These are phyloP conservation scores for Pyrocoelia pectoralis DNA, from an alignment of 2,888 invertebrate species.

Conservation along the genomic window DNA sequence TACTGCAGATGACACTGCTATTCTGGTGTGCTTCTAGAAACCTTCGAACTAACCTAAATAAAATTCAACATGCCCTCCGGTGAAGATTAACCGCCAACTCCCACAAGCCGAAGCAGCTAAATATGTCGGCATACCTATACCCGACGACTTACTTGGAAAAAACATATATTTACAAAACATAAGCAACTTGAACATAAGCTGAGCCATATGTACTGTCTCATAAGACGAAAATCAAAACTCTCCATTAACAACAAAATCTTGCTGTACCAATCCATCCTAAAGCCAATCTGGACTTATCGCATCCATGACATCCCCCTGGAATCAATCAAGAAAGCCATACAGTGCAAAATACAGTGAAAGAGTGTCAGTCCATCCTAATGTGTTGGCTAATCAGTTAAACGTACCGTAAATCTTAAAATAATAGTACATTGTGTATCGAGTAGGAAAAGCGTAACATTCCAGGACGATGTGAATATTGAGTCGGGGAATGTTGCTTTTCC, in stretches of 20 bases:
- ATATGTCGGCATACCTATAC: slow-evolving; percentile 9
- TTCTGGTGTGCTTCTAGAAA: slow-evolving; percentile 3
- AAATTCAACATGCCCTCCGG: slow-evolving; percentile 13
- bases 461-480: too few relatives aligned
- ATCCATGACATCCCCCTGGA: background rate
- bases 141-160: background rate
- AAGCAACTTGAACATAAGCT: background rate
- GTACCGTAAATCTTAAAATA: too few relatives aligned
- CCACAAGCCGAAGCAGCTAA: slow-evolving; percentile 11
- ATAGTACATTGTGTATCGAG: too few relatives aligned
- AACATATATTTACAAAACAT: background rate
- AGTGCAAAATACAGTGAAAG: background rate
- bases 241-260: too few relatives aligned
- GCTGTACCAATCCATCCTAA: too few relatives aligned
- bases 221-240: too few relatives aligned
- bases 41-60: slow-evolving; percentile 12
- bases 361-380: background rate
- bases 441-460: too few relatives aligned
- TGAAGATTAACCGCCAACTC: slow-evolving; percentile 17
- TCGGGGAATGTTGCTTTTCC: too few relatives aligned
- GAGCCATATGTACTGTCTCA: too few relatives aligned
- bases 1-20: slow-evolving; percentile 7
- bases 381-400: slow-evolving; percentile 4
- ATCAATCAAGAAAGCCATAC: background rate
- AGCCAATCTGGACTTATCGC: background rate